Evolutionary conservation across 1,140 invertebrate species (phyloP).

Genomic region (Dysdera silvatica): DNA sequence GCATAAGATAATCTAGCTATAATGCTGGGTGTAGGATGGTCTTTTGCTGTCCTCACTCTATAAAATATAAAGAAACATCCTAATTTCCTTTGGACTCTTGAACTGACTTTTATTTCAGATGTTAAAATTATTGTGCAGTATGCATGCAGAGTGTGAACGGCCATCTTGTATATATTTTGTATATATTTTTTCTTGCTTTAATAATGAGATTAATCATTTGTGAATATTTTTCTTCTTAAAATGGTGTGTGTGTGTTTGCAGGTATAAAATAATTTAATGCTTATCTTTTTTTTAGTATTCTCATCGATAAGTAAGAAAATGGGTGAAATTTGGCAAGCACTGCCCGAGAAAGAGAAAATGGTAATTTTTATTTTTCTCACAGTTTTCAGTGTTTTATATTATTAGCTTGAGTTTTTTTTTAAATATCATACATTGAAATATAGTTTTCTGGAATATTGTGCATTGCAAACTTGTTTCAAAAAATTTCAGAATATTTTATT

Average conservation of each 20-base stretch:
- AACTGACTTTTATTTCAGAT: not conserved
- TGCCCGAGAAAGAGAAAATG: constrained; percentile 46
- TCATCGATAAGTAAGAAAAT: constrained; percentile 42
- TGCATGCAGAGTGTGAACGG: not conserved
- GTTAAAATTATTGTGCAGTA: not conserved
- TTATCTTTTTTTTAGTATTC: constrained; percentile 34
- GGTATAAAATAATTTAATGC: not conserved
- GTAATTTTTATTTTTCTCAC: constrained; percentile 32
- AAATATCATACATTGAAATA: constrained; percentile 16
- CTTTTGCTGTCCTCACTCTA: too few species aligned
- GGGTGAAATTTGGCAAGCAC: constrained; percentile 45
- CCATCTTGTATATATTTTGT: not conserved
- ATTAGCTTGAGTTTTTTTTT: constrained; percentile 29
- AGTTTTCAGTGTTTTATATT: not conserved
- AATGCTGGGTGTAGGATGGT: too few species aligned
- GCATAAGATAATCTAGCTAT: too few species aligned
- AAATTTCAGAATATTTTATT: not conserved
- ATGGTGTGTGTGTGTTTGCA: too few species aligned
- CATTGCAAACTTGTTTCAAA: not conserved
- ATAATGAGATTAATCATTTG: too few species aligned
- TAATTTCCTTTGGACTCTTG: too few species aligned
- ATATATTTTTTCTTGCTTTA: too few species aligned
- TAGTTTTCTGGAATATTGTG: not conserved
- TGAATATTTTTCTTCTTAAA: too few species aligned
- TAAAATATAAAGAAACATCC: too few species aligned